Percentiles rank a stretch among this genome's conserved stretches.
phyloP scores from a whole-genome alignment of 2,888 invertebrate genomes.

The Dendrolimus houi region DNA sequence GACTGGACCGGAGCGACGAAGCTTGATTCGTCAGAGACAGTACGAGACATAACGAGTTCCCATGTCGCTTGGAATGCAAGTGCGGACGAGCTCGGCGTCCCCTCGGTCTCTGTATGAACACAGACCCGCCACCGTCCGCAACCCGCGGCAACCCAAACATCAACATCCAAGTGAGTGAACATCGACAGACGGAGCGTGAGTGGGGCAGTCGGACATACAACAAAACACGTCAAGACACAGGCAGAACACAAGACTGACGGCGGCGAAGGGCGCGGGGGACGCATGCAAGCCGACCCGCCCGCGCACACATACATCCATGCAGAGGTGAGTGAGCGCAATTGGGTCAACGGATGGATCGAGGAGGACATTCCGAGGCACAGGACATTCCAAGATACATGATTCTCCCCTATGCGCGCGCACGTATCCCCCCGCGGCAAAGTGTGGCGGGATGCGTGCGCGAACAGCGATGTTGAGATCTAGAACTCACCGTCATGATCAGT shows the following conservation, averaged over 20 bases:
- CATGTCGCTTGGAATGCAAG: slow-evolving; percentile 77
- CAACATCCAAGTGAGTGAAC: slow-evolving; percentile 54
- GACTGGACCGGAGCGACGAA: slow-evolving; percentile 28
- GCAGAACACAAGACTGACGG: slow-evolving; percentile 69
- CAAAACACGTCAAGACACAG: slow-evolving; percentile 73
- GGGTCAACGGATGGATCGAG: slow-evolving; percentile 66
- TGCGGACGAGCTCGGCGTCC: slow-evolving; percentile 55
- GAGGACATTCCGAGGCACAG: slow-evolving; percentile 78
- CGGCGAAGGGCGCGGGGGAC: slow-evolving; percentile 45
- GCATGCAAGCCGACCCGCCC: slow-evolving; percentile 62
- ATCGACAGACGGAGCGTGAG: slow-evolving; percentile 44
- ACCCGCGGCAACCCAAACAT: slow-evolving; percentile 39
- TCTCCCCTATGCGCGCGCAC: slow-evolving; percentile 71
- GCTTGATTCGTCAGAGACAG: slow-evolving; percentile 34
- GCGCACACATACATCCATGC: slow-evolving; percentile 64
- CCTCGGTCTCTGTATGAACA: slow-evolving; percentile 38
- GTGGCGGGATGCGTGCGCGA: slow-evolving; percentile 50
- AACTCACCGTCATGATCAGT: slow-evolving; percentile 54
- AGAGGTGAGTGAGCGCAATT: slow-evolving; percentile 60
- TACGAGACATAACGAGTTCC: slow-evolving; percentile 58
- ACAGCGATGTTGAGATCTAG: slow-evolving; percentile 77
- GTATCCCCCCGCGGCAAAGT: slow-evolving; percentile 30
- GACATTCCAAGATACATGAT: slow-evolving; percentile 79
- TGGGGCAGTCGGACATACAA: slow-evolving; percentile 56
- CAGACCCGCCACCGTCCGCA: slow-evolving; percentile 25